These are phyloP conservation scores for Syngnathus typhle DNA, from an alignment of 2,113 vertebrate species.

Conservation along the genomic window DNA sequence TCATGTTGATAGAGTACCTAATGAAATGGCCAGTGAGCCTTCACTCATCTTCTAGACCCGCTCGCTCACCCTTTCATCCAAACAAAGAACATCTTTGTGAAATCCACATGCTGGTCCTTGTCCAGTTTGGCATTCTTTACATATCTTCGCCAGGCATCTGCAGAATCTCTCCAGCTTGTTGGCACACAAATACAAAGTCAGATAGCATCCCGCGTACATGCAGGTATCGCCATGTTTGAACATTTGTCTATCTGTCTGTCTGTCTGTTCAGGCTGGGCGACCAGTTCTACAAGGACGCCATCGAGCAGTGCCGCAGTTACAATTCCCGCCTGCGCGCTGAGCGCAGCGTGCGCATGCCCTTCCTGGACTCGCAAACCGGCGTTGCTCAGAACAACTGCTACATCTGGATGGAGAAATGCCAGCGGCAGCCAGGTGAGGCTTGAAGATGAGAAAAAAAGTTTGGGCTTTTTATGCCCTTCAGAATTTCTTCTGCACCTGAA, in stretches of 20 bases:
- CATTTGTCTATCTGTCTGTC: too few species aligned
- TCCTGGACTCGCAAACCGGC: constrained; percentile 93
- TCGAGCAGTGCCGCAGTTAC: constrained; percentile 96
- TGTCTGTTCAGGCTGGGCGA: constrained; percentile 81
- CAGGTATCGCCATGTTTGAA: background rate
- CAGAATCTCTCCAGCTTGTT: constrained; percentile 1
- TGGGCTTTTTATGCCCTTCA: background rate
- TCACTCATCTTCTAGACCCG: background rate
- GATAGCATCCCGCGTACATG: background rate
- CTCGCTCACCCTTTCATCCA: constrained; percentile 20
- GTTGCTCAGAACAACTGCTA: constrained; percentile 99
- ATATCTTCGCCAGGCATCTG: constrained; percentile 47
- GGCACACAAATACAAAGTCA: constrained; percentile 13
- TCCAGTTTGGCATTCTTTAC: constrained; percentile 64
- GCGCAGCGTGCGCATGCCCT: constrained; percentile 91
- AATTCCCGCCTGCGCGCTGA: constrained; percentile 95
- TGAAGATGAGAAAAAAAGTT: background rate
- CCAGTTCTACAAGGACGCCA: constrained; percentile 97
- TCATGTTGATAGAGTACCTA: background rate
- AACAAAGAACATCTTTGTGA: constrained; percentile 65
- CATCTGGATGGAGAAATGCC: constrained; percentile 98
- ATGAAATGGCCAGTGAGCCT: background rate
- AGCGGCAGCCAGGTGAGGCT: constrained; percentile 85
- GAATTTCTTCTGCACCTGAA: constrained; percentile 23
- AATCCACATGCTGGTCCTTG: constrained; percentile 52